Evolutionary conservation across 2,888 invertebrate species (phyloP).

Genomic region (Ametastegia equiseti): DNA sequence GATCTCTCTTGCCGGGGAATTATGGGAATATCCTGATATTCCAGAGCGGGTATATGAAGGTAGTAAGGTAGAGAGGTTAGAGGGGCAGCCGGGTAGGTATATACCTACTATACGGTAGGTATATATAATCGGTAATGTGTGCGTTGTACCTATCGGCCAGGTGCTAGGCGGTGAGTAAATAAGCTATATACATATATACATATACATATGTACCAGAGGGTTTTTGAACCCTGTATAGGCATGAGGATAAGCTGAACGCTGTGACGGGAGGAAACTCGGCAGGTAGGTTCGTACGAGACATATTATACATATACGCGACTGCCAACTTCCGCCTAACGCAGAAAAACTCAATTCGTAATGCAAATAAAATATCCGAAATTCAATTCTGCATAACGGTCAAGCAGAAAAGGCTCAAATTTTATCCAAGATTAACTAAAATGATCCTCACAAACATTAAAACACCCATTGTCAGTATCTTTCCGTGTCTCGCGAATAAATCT

Average conservation of each 20-base stretch:
- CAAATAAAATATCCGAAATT: too few relatives aligned
- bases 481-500: too few relatives aligned
- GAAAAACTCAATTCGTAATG: too few relatives aligned
- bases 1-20: background rate
- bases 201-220: background rate
- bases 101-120: too few relatives aligned
- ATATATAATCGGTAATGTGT: background rate
- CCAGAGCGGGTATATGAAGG: too few relatives aligned
- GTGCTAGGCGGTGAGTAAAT: constrained; percentile 16
- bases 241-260: background rate
- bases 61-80: background rate
- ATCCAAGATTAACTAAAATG: too few relatives aligned
- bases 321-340: background rate
- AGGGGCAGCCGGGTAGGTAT: background rate
- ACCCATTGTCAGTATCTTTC: too few relatives aligned
- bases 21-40: background rate
- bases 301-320: too few relatives aligned
- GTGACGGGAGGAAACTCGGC: background rate
- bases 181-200: background rate
- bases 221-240: constrained; percentile 1
- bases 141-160: background rate
- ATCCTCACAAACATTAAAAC: too few relatives aligned
- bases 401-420: too few relatives aligned
- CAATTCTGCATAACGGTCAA: too few relatives aligned
- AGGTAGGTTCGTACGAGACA: background rate